Percentiles rank a stretch among this genome's conserved stretches.
These are phyloP conservation scores for Anodontia alba DNA, from an alignment of 2,888 invertebrate species.

Conservation along the genomic window DNA sequence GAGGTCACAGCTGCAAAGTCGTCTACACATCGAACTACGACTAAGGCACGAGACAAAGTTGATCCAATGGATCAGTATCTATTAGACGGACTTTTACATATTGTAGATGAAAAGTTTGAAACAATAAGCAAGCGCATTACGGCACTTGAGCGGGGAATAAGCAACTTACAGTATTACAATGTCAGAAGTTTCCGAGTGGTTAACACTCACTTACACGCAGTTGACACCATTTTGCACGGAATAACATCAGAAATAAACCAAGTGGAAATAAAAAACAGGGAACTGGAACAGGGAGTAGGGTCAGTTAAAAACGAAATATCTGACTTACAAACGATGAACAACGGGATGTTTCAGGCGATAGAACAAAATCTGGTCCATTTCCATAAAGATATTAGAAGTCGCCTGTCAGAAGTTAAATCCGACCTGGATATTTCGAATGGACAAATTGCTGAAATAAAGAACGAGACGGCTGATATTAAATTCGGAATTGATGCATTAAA, in stretches of 20 bases:
- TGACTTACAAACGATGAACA: constrained; percentile 63
- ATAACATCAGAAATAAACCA: constrained; percentile 64
- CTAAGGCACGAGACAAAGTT: not conserved
- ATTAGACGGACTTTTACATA: constrained; percentile 70
- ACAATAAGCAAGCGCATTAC: constrained; percentile 72
- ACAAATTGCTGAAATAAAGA: constrained; percentile 32
- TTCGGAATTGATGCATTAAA: constrained; percentile 20
- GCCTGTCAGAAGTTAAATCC: constrained; percentile 37
- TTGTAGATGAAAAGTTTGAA: constrained; percentile 77
- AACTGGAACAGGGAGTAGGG: constrained; percentile 56
- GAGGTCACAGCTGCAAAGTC: not conserved
- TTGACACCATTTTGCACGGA: constrained; percentile 65
- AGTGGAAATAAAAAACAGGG: constrained; percentile 61
- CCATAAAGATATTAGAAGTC: constrained; percentile 44
- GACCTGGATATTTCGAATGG: constrained; percentile 37
- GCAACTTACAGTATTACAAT: constrained; percentile 76
- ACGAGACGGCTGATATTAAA: constrained; percentile 39
- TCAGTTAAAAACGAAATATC: constrained; percentile 66
- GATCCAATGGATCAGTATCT: constrained; percentile 72
- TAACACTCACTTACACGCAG: constrained; percentile 68
- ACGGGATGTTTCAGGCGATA: constrained; percentile 69
- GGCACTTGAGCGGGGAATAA: constrained; percentile 72
- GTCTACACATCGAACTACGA: not conserved
- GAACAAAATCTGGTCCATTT: constrained; percentile 66
- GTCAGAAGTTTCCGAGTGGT: constrained; percentile 74